Evolutionary conservation across 2,113 vertebrate species (phyloP).

Genomic region (Lophotis ruficrista): DNA sequence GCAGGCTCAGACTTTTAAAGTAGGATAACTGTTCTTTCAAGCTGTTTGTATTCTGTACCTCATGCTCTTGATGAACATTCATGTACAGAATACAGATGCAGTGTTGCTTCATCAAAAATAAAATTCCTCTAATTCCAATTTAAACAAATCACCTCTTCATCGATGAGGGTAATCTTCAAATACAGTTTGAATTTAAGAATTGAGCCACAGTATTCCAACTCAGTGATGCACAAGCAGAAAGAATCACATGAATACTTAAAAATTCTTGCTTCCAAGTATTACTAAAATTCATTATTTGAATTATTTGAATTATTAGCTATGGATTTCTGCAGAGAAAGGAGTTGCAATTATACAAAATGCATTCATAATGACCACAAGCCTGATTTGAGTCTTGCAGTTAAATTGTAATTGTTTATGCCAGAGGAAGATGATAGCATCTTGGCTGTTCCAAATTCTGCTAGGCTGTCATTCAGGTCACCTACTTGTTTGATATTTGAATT

Average conservation of each 20-base stretch:
- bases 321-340: not conserved
- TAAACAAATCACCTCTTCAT: not conserved
- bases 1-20: not conserved
- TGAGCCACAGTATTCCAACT: not conserved
- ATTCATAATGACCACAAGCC: not conserved
- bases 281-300: not conserved
- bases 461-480: not conserved
- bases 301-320: not conserved
- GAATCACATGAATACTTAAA: not conserved
- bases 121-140: not conserved
- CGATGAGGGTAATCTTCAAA: too few species aligned
- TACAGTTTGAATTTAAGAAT: too few species aligned
- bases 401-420: not conserved
- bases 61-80: not conserved
- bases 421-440: not conserved
- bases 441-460: not conserved
- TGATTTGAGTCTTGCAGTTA: not conserved
- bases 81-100: not conserved
- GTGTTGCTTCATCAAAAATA: not conserved
- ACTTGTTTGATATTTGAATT: rapidly evolving
- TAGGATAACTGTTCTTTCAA: not conserved
- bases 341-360: not conserved
- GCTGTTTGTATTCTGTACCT: not conserved
- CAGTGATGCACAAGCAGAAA: not conserved
- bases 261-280: not conserved